Evolutionary conservation across 92 coral and sea anemone species (phyloP).

Genomic region (Nematostella vectensis): DNA sequence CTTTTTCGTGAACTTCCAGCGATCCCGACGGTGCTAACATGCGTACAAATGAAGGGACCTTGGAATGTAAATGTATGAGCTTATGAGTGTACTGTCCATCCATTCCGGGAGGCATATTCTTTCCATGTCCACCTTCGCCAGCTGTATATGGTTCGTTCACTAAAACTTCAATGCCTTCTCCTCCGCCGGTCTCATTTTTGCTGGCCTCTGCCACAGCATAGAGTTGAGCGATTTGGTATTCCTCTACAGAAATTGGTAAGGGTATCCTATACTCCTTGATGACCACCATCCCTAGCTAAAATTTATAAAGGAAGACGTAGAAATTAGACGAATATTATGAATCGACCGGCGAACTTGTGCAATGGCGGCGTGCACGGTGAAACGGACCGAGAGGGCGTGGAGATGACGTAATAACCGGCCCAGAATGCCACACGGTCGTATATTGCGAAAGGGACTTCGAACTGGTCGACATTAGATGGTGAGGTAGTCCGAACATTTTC

Average conservation of each 20-base stretch:
- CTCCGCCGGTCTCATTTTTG: conserved; percentile 93
- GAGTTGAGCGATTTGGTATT: conserved; percentile 76
- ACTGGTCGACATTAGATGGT: too few relatives aligned
- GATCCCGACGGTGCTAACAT: conserved; percentile 69
- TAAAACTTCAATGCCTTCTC: conserved; percentile 85
- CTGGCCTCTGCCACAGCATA: conserved; percentile 95
- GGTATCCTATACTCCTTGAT: conserved; percentile 68
- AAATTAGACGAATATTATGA: too few relatives aligned
- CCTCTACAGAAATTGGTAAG: conserved; percentile 77
- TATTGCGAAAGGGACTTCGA: too few relatives aligned
- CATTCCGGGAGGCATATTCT: background rate
- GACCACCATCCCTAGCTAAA: conserved; percentile 10
- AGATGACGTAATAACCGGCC: conserved; percentile 39
- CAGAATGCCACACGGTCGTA: background rate
- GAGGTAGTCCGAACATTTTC: too few relatives aligned
- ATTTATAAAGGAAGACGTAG: background rate
- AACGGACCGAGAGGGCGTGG: conserved; percentile 30
- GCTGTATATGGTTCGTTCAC: conserved; percentile 35
- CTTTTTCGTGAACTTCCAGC: conserved; percentile 71
- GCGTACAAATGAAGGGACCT: conserved; percentile 66
- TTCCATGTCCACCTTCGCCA: conserved; percentile 5
- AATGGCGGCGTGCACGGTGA: conserved; percentile 58
- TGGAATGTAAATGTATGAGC: conserved; percentile 51
- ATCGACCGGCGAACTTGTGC: background rate
- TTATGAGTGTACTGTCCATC: conserved; percentile 82